These are phyloP conservation scores for Epizoanthus stellaris DNA, from an alignment of 92 coral and sea anemone species.

Conservation along the genomic window DNA sequence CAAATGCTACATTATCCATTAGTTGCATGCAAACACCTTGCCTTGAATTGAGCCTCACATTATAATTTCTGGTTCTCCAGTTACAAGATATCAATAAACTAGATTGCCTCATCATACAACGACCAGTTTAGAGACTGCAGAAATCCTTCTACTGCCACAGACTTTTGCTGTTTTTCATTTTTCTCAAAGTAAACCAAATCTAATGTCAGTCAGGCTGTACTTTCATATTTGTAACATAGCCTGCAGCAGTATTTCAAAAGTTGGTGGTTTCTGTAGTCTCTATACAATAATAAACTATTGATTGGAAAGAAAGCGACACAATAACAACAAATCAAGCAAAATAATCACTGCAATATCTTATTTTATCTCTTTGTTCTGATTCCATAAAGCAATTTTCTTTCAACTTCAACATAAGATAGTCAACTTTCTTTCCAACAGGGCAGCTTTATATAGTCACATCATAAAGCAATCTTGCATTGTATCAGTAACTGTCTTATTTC, in stretches of 20 bases:
- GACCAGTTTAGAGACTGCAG: constrained; percentile 19
- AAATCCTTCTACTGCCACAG: background rate
- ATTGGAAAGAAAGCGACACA: constrained; percentile 9
- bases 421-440: constrained; percentile 20
- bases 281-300: background rate
- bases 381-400: background rate
- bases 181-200: background rate
- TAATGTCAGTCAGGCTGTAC: background rate
- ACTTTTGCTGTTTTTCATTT: background rate
- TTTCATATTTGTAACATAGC: too few species aligned
- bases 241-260: background rate
- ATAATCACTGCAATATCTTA: too few species aligned
- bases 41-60: constrained; percentile 38
- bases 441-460: background rate
- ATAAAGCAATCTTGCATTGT: constrained; percentile 24
- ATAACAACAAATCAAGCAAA: too few species aligned
- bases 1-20: constrained; percentile 67
- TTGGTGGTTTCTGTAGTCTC: constrained; percentile 4
- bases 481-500: background rate
- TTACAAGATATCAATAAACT: constrained; percentile 22
- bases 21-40: constrained; percentile 69
- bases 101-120: background rate
- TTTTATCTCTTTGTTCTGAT: too few species aligned
- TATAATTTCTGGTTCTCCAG: background rate
- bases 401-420: background rate